A percentile compares a stretch with the other conserved stretches of the same genome.
These are phyloP conservation scores for Melinaea menophilus DNA, from an alignment of 2,888 invertebrate genomes.

Conservation along the genomic window DNA sequence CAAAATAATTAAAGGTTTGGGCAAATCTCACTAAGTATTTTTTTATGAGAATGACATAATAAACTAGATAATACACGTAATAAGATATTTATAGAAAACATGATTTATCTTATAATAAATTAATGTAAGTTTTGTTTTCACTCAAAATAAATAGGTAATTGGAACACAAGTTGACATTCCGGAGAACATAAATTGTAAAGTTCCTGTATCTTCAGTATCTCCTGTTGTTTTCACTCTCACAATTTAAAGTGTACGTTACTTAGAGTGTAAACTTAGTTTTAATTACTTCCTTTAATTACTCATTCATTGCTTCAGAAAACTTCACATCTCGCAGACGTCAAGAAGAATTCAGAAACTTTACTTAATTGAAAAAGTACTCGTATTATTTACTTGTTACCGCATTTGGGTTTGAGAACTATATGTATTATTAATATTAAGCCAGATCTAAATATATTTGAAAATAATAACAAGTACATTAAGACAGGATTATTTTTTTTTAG, in stretches of 20 bases:
- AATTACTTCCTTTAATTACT: slow-evolving; percentile 19
- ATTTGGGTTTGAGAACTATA: too few species aligned
- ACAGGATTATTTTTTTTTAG: too few species aligned
- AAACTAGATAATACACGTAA: too few species aligned
- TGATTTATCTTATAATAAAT: not conserved
- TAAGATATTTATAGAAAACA: not conserved
- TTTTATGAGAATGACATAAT: too few species aligned
- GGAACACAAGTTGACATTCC: not conserved
- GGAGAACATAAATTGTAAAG: slow-evolving; percentile 25
- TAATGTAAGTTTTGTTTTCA: not conserved
- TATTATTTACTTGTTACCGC: too few species aligned
- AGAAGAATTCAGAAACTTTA: slow-evolving; percentile 1
- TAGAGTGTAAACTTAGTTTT: slow-evolving; percentile 18
- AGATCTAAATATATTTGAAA: too few species aligned
- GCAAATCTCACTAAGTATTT: not conserved
- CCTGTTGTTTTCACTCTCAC: slow-evolving; percentile 23
- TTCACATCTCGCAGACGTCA: slow-evolving; percentile 3
- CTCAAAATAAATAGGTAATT: not conserved
- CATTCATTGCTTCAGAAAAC: slow-evolving; percentile 8
- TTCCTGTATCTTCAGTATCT: slow-evolving; percentile 23
- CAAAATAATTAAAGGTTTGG: not conserved
- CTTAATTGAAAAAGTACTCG: not conserved
- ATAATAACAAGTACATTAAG: too few species aligned
- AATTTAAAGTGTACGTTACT: slow-evolving; percentile 23
- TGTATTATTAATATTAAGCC: too few species aligned